A percentile compares a stretch with the other conserved stretches of the same genome.
phyloP scores from a whole-genome alignment of 2,888 invertebrate species.

The Himalopsyche anomala region DNA sequence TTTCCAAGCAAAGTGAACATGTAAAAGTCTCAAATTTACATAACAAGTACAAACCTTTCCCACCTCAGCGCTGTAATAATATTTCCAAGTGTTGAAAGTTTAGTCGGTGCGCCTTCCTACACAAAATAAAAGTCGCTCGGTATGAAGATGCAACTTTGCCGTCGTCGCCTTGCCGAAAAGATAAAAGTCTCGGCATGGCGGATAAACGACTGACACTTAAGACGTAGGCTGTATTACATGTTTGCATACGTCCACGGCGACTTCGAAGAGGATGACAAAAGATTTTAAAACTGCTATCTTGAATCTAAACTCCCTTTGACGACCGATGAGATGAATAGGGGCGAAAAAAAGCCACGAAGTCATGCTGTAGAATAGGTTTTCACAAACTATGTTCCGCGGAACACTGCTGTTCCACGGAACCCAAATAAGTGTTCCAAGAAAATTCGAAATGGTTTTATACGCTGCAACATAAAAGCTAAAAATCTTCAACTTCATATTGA shows the following conservation, averaged over 20 bases:
- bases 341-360: too few relatives aligned
- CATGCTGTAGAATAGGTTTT: too few relatives aligned
- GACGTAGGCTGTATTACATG: constrained; percentile 5
- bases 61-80: constrained; percentile 1
- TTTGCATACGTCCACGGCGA: background rate
- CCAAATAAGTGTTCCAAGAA: too few relatives aligned
- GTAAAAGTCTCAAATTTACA: constrained; percentile 18
- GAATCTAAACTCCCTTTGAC: too few relatives aligned
- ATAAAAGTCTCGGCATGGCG: constrained; percentile 23
- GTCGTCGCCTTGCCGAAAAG: constrained; percentile 5
- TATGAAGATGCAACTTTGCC: constrained; percentile 5
- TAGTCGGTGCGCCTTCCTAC: background rate
- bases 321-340: too few relatives aligned
- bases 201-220: constrained; percentile 22
- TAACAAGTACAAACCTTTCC: background rate
- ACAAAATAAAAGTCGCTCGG: constrained; percentile 12
- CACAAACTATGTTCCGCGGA: too few relatives aligned
- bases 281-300: background rate
- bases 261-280: background rate
- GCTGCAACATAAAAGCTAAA: too few relatives aligned
- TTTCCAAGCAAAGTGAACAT: background rate
- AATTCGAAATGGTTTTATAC: too few relatives aligned
- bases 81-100: constrained; percentile 28
- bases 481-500: too few relatives aligned
- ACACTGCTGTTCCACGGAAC: too few relatives aligned